A percentile compares a stretch with the other conserved stretches of the same genome.
These are phyloP conservation scores for Varanus komodoensis DNA, from an alignment of 2,113 vertebrate genomes.

Conservation along the genomic window DNA sequence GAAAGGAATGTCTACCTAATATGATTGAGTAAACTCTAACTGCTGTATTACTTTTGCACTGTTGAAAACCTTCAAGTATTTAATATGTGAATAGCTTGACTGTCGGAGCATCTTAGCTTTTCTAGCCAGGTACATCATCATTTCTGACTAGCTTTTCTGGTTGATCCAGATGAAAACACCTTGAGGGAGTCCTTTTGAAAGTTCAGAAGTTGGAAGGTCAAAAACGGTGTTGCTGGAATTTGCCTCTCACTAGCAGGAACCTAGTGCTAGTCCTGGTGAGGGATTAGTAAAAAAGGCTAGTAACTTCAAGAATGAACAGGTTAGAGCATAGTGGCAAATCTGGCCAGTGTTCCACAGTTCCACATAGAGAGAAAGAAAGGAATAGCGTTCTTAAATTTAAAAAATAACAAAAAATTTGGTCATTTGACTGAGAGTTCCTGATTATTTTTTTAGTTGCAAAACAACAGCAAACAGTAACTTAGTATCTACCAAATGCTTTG, in stretches of 20 bases:
- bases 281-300: not conserved
- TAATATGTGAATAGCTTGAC: not conserved
- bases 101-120: not conserved
- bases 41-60: not conserved
- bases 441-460: not conserved
- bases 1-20: not conserved
- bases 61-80: not conserved
- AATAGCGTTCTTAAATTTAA: not conserved
- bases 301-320: not conserved
- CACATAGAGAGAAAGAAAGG: not conserved
- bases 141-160: no score
- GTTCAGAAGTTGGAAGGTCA: not conserved
- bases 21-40: not conserved
- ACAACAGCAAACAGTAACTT: not conserved
- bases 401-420: not conserved
- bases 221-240: not conserved
- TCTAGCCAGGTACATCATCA: no score
- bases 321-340: not conserved
- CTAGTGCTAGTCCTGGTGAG: not conserved
- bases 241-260: not conserved
- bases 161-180: not conserved
- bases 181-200: not conserved
- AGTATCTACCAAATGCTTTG: not conserved
- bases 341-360: not conserved
- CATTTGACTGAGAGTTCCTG: not conserved